These are phyloP conservation scores for Opisthograptis luteolata DNA, from an alignment of 2,888 invertebrate genomes.

Conservation along the genomic window DNA sequence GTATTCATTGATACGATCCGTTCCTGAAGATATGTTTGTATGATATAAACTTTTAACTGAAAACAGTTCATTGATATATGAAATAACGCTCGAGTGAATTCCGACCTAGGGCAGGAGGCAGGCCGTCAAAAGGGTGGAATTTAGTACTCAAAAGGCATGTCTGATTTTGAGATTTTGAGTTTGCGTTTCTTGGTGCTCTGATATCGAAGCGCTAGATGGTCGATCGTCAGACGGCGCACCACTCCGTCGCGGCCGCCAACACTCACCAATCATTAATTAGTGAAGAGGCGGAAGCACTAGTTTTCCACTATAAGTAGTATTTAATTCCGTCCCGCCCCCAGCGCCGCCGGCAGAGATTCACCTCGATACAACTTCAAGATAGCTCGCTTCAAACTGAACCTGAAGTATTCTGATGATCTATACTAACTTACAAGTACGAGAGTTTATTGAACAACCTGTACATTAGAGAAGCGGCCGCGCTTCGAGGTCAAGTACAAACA, in stretches of 20 bases:
- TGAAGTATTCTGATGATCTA: background rate
- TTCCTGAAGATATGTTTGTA: slow-evolving; percentile 9
- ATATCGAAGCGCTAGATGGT: too few relatives aligned
- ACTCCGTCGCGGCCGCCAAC: too few relatives aligned
- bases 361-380: background rate
- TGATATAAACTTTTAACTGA: background rate
- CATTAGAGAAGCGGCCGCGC: background rate
- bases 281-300: background rate
- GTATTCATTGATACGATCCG: slow-evolving; percentile 8
- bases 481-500: slow-evolving; percentile 66
- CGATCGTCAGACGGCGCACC: too few relatives aligned
- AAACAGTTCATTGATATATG: too few relatives aligned
- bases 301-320: slow-evolving; percentile 11
- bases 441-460: slow-evolving; percentile 10
- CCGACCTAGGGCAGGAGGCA: too few relatives aligned
- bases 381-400: slow-evolving; percentile 12
- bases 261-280: background rate
- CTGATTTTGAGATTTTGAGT: too few relatives aligned
- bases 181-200: too few relatives aligned
- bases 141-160: too few relatives aligned
- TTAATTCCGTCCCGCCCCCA: background rate
- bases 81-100: too few relatives aligned
- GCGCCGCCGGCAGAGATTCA: background rate
- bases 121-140: too few relatives aligned
- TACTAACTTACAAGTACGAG: slow-evolving; percentile 8